phyloP scores from a whole-genome alignment of 2,797 vertebrate species.

The Ataeniobius toweri region DNA sequence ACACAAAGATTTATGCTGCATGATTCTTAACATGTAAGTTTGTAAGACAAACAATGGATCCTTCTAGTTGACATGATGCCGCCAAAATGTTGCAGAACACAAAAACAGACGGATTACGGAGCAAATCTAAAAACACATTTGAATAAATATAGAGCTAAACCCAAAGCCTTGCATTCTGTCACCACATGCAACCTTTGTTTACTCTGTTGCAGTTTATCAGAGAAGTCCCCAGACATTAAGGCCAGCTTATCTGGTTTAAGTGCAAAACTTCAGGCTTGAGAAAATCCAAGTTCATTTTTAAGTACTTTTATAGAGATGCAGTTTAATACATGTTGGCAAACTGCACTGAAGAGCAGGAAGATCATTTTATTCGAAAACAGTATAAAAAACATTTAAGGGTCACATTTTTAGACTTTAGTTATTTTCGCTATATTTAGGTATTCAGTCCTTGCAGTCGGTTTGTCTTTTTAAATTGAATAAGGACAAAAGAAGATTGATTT shows the following conservation, averaged over 20 bases:
- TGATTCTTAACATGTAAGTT: not conserved
- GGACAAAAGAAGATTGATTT: not conserved
- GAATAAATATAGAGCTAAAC: not conserved
- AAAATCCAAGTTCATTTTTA: not conserved
- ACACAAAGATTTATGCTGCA: not conserved
- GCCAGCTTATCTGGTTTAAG: slow-evolving; percentile 4
- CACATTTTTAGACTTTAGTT: not conserved
- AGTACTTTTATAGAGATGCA: not conserved
- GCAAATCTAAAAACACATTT: not conserved
- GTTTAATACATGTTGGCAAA: not conserved
- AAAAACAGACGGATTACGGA: not conserved
- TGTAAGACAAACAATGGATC: not conserved
- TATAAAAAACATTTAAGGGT: not conserved
- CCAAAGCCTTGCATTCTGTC: not conserved
- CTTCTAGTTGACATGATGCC: not conserved
- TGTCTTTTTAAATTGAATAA: too few relatives aligned
- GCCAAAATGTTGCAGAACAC: not conserved
- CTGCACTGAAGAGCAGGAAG: not conserved
- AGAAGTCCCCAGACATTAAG: slow-evolving; percentile 3
- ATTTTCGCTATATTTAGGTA: not conserved
- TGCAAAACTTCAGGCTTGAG: slow-evolving; percentile 8
- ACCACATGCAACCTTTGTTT: not conserved
- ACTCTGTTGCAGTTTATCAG: not conserved
- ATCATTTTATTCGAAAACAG: not conserved
- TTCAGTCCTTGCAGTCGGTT: not conserved